phyloP scores from a whole-genome alignment of 2,888 invertebrate genomes.

The Epinotia ramella region DNA sequence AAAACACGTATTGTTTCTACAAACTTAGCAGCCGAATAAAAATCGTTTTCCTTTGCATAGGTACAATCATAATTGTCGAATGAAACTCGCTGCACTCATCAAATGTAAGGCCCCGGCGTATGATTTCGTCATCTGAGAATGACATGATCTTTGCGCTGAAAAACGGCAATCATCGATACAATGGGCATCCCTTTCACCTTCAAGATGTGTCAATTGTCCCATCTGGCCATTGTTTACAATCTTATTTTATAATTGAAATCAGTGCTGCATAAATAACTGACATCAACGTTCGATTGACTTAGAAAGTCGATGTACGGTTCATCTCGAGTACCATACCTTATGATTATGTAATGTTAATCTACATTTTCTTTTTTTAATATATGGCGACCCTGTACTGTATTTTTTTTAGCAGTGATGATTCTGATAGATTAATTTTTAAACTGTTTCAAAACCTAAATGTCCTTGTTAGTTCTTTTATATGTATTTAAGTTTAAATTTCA shows the following conservation, averaged over 20 bases:
- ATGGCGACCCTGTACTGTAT: no score
- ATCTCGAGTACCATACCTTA: not conserved
- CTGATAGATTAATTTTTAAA: no score
- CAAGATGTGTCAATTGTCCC: constrained; percentile 72
- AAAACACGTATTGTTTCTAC: no score
- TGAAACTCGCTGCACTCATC: constrained; percentile 10
- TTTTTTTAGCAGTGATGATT: no score
- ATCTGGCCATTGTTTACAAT: constrained; percentile 51
- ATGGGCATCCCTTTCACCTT: constrained; percentile 82
- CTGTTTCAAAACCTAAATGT: no score
- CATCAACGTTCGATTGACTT: constrained; percentile 24
- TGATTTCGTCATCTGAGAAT: constrained; percentile 77
- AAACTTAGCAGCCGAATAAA: no score
- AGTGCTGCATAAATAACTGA: constrained; percentile 34
- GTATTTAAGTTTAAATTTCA: no score
- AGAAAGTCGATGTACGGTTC: constrained; percentile 15
- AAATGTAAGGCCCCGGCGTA: constrained; percentile 9
- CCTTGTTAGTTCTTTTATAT: no score
- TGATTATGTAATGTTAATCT: no score
- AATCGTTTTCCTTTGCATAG: not conserved
- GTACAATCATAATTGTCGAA: not conserved
- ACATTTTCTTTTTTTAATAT: not conserved
- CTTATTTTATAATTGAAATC: constrained; percentile 43
- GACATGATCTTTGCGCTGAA: constrained; percentile 76
- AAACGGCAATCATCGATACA: constrained; percentile 69